Evolutionary conservation across 2,888 invertebrate genomes (phyloP), one percentile per base, ranked within the genome.

Genomic region (Drosophila seclusa): DNA sequence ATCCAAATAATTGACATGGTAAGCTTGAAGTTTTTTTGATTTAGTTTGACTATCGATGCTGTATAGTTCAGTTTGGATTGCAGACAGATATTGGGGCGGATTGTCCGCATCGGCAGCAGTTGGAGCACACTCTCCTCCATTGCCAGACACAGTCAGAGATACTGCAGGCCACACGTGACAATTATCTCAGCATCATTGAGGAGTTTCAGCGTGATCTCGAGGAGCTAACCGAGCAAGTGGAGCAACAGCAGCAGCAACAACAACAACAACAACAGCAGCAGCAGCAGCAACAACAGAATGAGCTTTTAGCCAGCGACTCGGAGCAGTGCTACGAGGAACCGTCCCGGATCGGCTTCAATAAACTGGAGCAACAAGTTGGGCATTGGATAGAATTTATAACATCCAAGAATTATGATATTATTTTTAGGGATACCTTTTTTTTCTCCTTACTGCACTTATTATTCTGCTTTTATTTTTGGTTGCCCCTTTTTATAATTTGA

Each of bases 141-240:
- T 91, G 90, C 65, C 82, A 88, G 59, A 77, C 82, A 7, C 86
- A 87, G 31, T 63, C 80, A 45, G 80, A 82, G 29, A 45, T 84
- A 32, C 69, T 87, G 24, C 68, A 78, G 42, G 82, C 82, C n/a
- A 87, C 90, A 5, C 88, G 90, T 27, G 91, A 87, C 34, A 90
- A 90, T 32, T 93, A 93, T 77, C 70, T 91, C n/a, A 89, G 88
- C 80, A 91, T 93, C 2, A 92, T 93, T 48, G 91, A 88, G 74
- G 93, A 93, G 62, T 84, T 93, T 38, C 92, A 91, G 48, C 83
- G 80, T 27, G 93, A 93, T 73, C 76, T 93, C 21, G 90, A 91
- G 7, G 88, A 84, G 63, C 83, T 93, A 36, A 92, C 92, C 11
- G 83, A 80, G 45, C 92, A 93, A 70, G 90, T 93, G 68, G 86